Conservation (phyloP, 2,113 vertebrate genomes). For the Thermophis baileyi region DNA sequence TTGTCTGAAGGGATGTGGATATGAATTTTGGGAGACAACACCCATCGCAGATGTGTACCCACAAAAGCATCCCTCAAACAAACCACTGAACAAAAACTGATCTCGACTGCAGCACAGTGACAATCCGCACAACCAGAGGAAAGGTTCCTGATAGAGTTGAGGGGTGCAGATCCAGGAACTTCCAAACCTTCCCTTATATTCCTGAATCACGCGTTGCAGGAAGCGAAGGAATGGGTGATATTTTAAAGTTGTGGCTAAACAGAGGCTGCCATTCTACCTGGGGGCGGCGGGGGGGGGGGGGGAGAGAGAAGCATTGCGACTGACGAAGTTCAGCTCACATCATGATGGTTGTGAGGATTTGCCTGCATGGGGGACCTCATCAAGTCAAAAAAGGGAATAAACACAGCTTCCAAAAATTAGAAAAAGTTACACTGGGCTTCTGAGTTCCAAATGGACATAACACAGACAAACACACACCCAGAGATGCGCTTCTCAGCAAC, state of each 20-base stretch:
- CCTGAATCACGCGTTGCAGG: not conserved
- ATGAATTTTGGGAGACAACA: not conserved
- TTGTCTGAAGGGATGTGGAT: not conserved
- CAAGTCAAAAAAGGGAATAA: not conserved
- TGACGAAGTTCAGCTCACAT: not conserved
- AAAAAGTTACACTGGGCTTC: not conserved
- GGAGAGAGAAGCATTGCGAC: not conserved
- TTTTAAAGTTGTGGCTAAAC: not conserved
- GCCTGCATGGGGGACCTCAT: not conserved
- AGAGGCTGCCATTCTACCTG: not conserved
- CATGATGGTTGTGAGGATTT: not conserved
- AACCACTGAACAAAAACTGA: no score
- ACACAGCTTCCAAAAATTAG: not conserved
- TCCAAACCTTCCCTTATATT: not conserved
- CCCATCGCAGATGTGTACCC: no score
- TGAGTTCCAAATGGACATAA: not conserved
- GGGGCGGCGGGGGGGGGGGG: rapidly evolving
- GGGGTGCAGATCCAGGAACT: not conserved
- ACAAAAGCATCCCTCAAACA: not conserved
- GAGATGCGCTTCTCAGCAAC: not conserved
- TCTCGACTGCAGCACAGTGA: no score
- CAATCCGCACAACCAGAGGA: no score
- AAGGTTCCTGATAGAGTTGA: no score
- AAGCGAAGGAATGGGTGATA: not conserved
- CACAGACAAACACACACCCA: not conserved